A percentile compares a stretch with the other conserved stretches of the same genome.
Conservation (phyloP, 2,113 vertebrate species). For the Emydocephalus ijimae region DNA sequence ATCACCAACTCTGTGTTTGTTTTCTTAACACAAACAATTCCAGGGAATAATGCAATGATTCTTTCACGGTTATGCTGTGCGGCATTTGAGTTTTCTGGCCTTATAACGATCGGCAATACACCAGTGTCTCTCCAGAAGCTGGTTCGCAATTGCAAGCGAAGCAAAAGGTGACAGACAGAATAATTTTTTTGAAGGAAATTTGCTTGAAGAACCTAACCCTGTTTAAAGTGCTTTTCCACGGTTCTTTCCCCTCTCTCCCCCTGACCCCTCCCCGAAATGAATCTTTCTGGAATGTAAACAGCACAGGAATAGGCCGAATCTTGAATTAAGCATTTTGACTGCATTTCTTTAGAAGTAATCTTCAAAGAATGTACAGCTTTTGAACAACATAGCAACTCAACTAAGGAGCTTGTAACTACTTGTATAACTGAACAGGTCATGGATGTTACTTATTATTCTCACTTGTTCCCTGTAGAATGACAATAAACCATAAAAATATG, state of each 20-base stretch:
- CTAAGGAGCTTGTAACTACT: conserved; percentile 59
- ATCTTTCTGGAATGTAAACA: conserved; percentile 77
- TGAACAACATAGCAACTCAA: conserved; percentile 71
- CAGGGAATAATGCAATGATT: background rate
- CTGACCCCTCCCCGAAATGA: conserved; percentile 27
- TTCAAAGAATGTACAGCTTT: conserved; percentile 74
- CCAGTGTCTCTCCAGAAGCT: conserved; percentile 33
- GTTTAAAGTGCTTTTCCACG: conserved; percentile 64
- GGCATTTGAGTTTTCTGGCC: background rate
- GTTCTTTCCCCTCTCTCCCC: conserved; percentile 43
- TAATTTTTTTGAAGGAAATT: conserved; percentile 65
- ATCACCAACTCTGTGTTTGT: conserved; percentile 37
- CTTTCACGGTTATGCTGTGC: background rate
- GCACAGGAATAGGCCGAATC: conserved; percentile 77
- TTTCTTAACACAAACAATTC: conserved; percentile 16
- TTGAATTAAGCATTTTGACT: conserved; percentile 74
- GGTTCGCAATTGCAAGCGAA: conserved; percentile 39
- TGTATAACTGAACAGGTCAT: conserved; percentile 66
- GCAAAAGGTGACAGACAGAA: conserved; percentile 46
- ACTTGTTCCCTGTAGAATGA: conserved; percentile 54
- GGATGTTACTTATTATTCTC: conserved; percentile 57
- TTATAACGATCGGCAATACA: conserved; percentile 6
- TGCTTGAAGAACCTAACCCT: conserved; percentile 53
- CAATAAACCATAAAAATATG: conserved; percentile 49
- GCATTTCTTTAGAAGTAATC: conserved; percentile 77